Percentiles rank a stretch among this genome's conserved stretches.
phyloP scores from a whole-genome alignment of 2,888 invertebrate species.

The Bhutanitis thaidina region DNA sequence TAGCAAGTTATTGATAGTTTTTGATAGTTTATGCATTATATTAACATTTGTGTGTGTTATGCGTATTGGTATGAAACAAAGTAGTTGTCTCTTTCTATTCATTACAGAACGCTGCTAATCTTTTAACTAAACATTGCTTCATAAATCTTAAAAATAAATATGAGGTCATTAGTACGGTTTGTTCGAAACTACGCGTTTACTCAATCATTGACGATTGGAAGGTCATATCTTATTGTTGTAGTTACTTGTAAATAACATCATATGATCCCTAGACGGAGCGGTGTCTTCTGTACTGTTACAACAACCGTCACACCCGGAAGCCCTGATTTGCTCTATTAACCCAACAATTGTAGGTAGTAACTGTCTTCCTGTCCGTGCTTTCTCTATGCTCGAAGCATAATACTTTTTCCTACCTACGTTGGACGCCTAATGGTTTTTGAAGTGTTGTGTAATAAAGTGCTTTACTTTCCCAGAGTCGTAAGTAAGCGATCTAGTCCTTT shows the following conservation, averaged over 20 bases:
- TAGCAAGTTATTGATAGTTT: too few relatives aligned
- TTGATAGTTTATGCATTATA: too few relatives aligned
- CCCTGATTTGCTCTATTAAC: conserved; percentile 56
- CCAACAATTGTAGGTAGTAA: conserved; percentile 48
- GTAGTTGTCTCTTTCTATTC: too few relatives aligned
- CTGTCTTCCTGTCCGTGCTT: conserved; percentile 48
- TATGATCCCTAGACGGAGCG: conserved; percentile 18
- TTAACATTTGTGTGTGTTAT: neutral
- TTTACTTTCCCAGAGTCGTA: conserved; percentile 14
- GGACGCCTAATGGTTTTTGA: neutral
- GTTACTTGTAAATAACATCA: conserved; percentile 25
- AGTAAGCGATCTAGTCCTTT: conserved; percentile 2
- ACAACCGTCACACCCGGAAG: conserved; percentile 35
- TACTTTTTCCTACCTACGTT: neutral
- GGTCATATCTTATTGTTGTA: conserved; percentile 57
- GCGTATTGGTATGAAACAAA: neutral
- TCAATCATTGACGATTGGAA: conserved; percentile 42
- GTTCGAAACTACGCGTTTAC: conserved; percentile 45
- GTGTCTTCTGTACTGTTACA: conserved; percentile 22
- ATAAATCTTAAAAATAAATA: neutral
- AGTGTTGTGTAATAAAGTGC: conserved; percentile 11
- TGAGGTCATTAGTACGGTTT: conserved; percentile 14
- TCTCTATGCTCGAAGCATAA: conserved; percentile 35
- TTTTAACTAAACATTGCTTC: neutral
- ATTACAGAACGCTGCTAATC: too few relatives aligned